phyloP scores from a whole-genome alignment of 2,888 invertebrate species.

The Euspilapteryx auroguttella region DNA sequence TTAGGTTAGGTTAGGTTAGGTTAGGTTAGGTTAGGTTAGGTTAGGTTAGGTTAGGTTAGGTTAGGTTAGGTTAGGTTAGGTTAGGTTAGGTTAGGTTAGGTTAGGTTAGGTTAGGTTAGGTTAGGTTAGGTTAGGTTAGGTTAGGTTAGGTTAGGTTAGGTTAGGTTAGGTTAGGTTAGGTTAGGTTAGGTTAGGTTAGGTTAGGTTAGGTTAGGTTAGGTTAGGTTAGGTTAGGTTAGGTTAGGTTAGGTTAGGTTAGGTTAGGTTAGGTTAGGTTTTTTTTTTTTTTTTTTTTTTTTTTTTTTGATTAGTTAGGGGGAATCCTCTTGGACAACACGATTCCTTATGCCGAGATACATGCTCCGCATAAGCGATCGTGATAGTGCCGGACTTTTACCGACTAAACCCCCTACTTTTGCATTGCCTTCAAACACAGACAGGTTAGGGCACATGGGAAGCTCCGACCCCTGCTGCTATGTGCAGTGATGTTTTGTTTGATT shows the following conservation, averaged over 20 bases:
- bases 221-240: constrained; percentile 10
- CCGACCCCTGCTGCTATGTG: no score
- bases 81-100: constrained; percentile 6
- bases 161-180: constrained; percentile 9
- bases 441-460: no score
- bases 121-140: constrained; percentile 9
- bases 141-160: constrained; percentile 9
- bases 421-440: no score
- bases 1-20: constrained; percentile 6
- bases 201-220: constrained; percentile 9
- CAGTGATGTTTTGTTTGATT: no score
- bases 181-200: constrained; percentile 9
- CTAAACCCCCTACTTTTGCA: no score
- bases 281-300: no score
- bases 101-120: constrained; percentile 10
- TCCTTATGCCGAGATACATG: no score
- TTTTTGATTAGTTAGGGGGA: no score
- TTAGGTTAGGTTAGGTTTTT: constrained; percentile 12
- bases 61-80: constrained; percentile 9
- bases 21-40: constrained; percentile 7
- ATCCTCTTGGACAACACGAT: no score
- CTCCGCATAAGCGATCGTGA: no score
- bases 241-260: constrained; percentile 11
- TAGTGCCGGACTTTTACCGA: no score
- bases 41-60: constrained; percentile 8